phyloP scores from a whole-genome alignment of 2,797 vertebrate species.

The Manis pentadactyla region DNA sequence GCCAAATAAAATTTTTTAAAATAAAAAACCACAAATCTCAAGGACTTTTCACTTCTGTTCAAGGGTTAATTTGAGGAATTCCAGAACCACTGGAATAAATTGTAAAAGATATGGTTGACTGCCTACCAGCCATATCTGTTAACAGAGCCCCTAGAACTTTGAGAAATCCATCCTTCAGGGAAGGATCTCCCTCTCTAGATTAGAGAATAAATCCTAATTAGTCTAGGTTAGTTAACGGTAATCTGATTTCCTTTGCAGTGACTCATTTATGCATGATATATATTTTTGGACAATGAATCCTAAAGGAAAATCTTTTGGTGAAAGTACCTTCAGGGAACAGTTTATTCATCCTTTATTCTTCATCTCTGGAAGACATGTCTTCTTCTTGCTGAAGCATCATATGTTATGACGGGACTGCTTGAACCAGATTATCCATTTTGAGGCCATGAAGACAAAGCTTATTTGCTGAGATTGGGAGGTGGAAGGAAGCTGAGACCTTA shows the following conservation, averaged over 20 bases:
- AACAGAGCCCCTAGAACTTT: background rate
- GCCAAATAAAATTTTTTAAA: conserved; percentile 58
- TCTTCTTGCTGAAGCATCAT: background rate
- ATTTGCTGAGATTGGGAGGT: background rate
- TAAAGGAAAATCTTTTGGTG: background rate
- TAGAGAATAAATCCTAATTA: background rate
- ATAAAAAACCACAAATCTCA: background rate
- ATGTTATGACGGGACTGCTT: background rate
- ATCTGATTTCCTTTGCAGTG: background rate
- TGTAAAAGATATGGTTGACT: background rate
- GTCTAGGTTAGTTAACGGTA: background rate
- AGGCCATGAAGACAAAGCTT: background rate
- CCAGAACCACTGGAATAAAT: background rate
- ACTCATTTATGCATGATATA: background rate
- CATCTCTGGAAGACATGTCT: background rate
- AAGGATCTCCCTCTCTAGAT: background rate
- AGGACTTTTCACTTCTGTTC: background rate
- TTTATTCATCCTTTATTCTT: background rate
- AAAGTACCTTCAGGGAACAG: background rate
- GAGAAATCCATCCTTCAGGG: background rate
- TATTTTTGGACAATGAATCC: background rate
- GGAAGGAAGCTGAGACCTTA: background rate
- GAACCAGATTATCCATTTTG: background rate
- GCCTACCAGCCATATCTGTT: background rate
- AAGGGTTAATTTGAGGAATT: background rate